A percentile compares a stretch with the other conserved stretches of the same genome.
phyloP scores from a whole-genome alignment of 1,140 invertebrate genomes.

The Drosophila baimaii region DNA sequence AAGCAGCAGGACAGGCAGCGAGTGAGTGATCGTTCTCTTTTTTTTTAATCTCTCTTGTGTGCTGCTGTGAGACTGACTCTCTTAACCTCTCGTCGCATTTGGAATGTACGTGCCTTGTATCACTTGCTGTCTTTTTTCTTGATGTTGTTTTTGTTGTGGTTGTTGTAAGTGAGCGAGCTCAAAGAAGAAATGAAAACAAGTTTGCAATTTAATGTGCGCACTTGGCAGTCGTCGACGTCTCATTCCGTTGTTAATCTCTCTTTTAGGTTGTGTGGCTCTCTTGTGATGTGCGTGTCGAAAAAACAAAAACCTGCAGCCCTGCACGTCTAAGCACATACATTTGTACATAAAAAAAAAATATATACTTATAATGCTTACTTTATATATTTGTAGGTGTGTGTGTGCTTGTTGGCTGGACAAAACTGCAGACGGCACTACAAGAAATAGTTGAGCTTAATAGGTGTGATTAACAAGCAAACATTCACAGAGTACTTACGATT shows the following conservation, averaged over 20 bases:
- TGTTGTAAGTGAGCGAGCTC: slow-evolving; percentile 61
- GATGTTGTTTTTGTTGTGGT: slow-evolving; percentile 51
- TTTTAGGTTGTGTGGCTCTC: slow-evolving; percentile 27
- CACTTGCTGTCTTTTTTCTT: slow-evolving; percentile 55
- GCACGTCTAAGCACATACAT: slow-evolving; percentile 69
- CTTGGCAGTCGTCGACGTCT: slow-evolving; percentile 67
- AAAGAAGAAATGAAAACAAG: slow-evolving; percentile 75
- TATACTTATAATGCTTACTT: slow-evolving; percentile 41
- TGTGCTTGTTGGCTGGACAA: slow-evolving; percentile 36
- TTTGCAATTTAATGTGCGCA: slow-evolving; percentile 83
- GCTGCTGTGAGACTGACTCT: slow-evolving; percentile 13
- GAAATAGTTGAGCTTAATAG: slow-evolving; percentile 58
- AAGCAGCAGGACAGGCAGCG: slow-evolving; percentile 50
- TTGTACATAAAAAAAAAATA: slow-evolving; percentile 10
- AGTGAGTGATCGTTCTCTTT: slow-evolving; percentile 63
- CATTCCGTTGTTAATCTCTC: slow-evolving; percentile 55
- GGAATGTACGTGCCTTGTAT: slow-evolving; percentile 77
- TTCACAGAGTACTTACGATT: slow-evolving; percentile 44
- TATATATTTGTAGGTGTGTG: slow-evolving; percentile 28
- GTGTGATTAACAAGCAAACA: slow-evolving; percentile 39
- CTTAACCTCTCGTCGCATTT: slow-evolving; percentile 60
- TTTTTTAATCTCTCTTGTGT: slow-evolving; percentile 10
- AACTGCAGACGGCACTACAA: slow-evolving; percentile 63
- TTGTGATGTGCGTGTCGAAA: slow-evolving; percentile 20
- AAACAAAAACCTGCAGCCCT: slow-evolving; percentile 32